phyloP scores from a whole-genome alignment of 2,888 invertebrate species.

The Dasypogon diadema region DNA sequence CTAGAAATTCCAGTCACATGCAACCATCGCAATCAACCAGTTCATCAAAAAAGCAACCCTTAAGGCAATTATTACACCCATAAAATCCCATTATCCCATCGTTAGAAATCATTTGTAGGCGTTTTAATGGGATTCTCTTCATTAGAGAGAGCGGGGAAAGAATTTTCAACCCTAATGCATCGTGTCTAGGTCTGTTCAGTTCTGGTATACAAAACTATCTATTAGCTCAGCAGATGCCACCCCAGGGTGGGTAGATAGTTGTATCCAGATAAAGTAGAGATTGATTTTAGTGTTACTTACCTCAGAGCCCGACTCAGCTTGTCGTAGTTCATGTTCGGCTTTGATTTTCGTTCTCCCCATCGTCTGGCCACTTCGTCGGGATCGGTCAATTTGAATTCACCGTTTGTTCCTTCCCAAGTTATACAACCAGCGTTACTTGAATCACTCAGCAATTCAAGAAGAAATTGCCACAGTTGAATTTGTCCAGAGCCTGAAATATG shows the following conservation, averaged over 20 bases:
- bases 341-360: conserved; percentile 99
- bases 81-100: conserved; percentile 56
- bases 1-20: conserved; percentile 54
- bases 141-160: conserved; percentile 45
- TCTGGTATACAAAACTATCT: conserved; percentile 22
- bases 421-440: conserved; percentile 96
- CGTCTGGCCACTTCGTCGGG: conserved; percentile 98
- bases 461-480: conserved; percentile 99
- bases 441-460: conserved; percentile 95
- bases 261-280: background rate
- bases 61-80: conserved; percentile 55
- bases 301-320: conserved; percentile 96
- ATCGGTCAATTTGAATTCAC: conserved; percentile 98
- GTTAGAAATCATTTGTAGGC: conserved; percentile 57
- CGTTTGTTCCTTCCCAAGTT: conserved; percentile 99
- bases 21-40: conserved; percentile 48
- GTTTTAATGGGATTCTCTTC: conserved; percentile 57
- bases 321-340: conserved; percentile 99
- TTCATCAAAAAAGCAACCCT: conserved; percentile 48
- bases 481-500: conserved; percentile 85
- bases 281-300: conserved; percentile 70
- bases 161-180: background rate
- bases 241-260: background rate
- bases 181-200: conserved; percentile 2
- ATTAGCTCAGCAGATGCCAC: background rate